Base-by-base conservation (phyloP, 2,888 invertebrate genomes). In the Nomada goodeniana region DNA sequence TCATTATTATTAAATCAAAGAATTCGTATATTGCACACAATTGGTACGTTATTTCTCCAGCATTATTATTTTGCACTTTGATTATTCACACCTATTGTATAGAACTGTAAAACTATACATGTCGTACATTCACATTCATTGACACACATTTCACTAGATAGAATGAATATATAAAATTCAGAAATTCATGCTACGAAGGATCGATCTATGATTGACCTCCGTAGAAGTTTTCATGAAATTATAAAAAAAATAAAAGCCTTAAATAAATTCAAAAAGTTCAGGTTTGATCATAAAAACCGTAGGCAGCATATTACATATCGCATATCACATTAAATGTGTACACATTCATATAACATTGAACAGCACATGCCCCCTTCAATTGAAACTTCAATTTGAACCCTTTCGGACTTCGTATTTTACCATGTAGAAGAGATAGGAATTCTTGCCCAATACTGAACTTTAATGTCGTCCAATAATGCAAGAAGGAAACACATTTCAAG, bases 281-380 rank as follows among this genome's bases (percentile, higher is more conserved):
- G 42, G 26, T 61, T 74, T 60, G 53, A 63, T 75, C 69, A 26
- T 69, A 13, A 36, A 60, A 26, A 59, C 29, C 44, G 29, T 78
- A 71, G 52, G 47, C 47, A 59, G 71, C 78, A 73, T 83, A 76
- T 85, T 81, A 85, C 76, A 81, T 81, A 86, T 85, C 77, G 86
- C 85, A 88, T 88, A 88, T 88, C 86, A 85, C 64, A 80, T 70
- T 76, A 59, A 84, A 76, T 69, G 65, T 69, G 69, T 69, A 59
- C 36, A 79, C 67, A 52, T 18, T 73, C 36, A 47, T 47, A 60
- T 71, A 78, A 71, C 36, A 61, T 79, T n/a, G n/a, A 71, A 61
- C 18, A 20, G 29, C 26, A 47, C 53, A 26, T 44, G 20, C 53
- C 53, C 36, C 13, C 10, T 60, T 23, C 47, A 36, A n/a, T 47